These are phyloP conservation scores for Coranthus polyacanthus DNA, from an alignment of 2,797 vertebrate genomes.

Conservation along the genomic window DNA sequence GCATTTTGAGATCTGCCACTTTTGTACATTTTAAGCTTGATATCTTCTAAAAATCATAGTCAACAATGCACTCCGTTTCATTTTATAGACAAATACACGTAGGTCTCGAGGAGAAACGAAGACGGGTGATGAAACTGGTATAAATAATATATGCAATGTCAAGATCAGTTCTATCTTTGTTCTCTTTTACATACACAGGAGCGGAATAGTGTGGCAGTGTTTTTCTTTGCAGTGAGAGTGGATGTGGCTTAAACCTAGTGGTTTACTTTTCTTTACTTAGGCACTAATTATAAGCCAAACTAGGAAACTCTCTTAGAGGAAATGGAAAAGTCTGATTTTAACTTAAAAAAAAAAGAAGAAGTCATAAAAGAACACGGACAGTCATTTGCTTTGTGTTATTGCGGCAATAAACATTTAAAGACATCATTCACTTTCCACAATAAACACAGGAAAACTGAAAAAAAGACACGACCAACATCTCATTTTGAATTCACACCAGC, in stretches of 20 bases:
- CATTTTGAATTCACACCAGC: slow-evolving; percentile 27
- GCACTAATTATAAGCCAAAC: slow-evolving; percentile 63
- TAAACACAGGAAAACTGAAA: background rate
- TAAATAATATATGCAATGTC: background rate
- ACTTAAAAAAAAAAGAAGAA: slow-evolving; percentile 14
- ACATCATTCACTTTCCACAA: slow-evolving; percentile 21
- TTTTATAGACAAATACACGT: no score
- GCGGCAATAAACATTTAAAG: slow-evolving; percentile 28
- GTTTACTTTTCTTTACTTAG: slow-evolving; percentile 60
- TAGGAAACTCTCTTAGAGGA: slow-evolving; percentile 44
- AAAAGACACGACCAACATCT: no score
- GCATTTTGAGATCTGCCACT: no score
- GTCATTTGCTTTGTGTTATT: slow-evolving; percentile 16
- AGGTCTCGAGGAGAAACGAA: background rate
- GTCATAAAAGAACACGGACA: slow-evolving; percentile 28
- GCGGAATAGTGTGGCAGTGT: background rate
- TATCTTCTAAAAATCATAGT: no score
- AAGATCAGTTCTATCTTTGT: background rate
- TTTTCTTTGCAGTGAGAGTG: slow-evolving; percentile 45
- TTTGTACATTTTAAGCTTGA: no score
- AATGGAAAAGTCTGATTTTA: slow-evolving; percentile 45
- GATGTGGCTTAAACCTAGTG: slow-evolving; percentile 55
- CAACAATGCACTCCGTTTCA: no score
- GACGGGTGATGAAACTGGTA: background rate
- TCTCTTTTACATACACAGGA: background rate